Evolutionary conservation across 2,888 invertebrate species (phyloP).

Genomic region (Agrotis ipsilon): DNA sequence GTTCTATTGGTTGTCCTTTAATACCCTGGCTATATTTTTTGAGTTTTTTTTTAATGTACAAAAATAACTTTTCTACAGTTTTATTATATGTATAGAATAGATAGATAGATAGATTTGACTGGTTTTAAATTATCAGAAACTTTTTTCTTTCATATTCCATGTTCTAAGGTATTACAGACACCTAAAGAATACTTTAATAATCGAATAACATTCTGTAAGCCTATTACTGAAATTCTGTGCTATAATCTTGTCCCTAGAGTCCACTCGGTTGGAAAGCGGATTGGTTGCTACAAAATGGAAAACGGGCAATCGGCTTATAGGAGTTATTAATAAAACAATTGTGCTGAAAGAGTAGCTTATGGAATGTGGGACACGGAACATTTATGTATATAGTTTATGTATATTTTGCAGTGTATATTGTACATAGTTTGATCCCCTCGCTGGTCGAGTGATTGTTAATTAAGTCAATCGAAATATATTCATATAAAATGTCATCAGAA

Average conservation of each 20-base stretch:
- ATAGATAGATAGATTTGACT: too few relatives aligned
- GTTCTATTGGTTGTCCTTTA: too few relatives aligned
- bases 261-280: slow-evolving; percentile 11
- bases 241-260: slow-evolving; percentile 17
- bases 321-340: slow-evolving; percentile 7
- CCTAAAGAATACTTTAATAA: neutral
- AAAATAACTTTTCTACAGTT: too few relatives aligned
- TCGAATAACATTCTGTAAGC: slow-evolving; percentile 20
- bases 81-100: too few relatives aligned
- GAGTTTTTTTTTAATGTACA: too few relatives aligned
- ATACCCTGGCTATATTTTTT: too few relatives aligned
- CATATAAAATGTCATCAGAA: neutral
- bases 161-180: neutral
- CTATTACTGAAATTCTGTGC: neutral
- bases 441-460: slow-evolving; percentile 35
- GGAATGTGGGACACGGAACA: neutral
- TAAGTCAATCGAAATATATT: slow-evolving; percentile 2
- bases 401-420: neutral
- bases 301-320: slow-evolving; percentile 14
- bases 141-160: neutral
- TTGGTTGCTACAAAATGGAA: slow-evolving; percentile 2
- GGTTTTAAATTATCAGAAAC: neutral
- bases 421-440: slow-evolving; percentile 8
- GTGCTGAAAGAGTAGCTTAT: neutral
- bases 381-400: neutral